Base-by-base conservation (phyloP, 1,140 invertebrate genomes). In the Drosophila suzukii region DNA sequence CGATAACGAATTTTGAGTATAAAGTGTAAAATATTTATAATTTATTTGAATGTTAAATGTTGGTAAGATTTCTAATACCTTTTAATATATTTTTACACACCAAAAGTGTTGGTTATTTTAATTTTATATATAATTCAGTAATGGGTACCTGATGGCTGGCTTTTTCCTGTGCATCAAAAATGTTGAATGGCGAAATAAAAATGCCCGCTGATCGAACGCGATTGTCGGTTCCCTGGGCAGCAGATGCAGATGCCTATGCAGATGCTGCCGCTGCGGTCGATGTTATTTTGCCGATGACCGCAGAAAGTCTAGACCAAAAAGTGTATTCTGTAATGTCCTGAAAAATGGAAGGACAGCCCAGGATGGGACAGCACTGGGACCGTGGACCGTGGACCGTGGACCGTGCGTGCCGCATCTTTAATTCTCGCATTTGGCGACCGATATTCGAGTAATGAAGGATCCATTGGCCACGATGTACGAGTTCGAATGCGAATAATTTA, bases 291-390 rank as follows among this genome's bases (percentile, higher is more conserved):
- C 24, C 24, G 51, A 47, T 61, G 47, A 79, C 76, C 76, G 53
- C 76, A 80, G 80, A 80, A 53, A 54, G 78, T 81, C 79, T 81
- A 77, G 79, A 81, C 78, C 75, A 71, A 73, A 61, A 65, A 61
- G 43, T 54, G 78, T 70, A 6, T 30, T 27, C 27, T 27, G 27
- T 5, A 15, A 63, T 75, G 41, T 67, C 65, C 53, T 68, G 78
- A 20, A 20, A 20, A 20, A 20, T 20, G 20, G 12, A 7, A 30
- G 41, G 49, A 51, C 32, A 34, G 32, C 2, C 0, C 2, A 34
- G 32, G 32, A 34, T 10, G 32, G 32, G 32, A 34, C 32, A 10
- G 32, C 27, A 27, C 27, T 27, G 27, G 30, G 30, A 32, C 30
- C 6, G 30, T 27, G 27, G n/a, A 2, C 4, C 6, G 30, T 27